Evolutionary conservation across 2,113 vertebrate species (phyloP), one percentile per base, ranked within the genome.

Genomic region (Meriones unguiculatus): DNA sequence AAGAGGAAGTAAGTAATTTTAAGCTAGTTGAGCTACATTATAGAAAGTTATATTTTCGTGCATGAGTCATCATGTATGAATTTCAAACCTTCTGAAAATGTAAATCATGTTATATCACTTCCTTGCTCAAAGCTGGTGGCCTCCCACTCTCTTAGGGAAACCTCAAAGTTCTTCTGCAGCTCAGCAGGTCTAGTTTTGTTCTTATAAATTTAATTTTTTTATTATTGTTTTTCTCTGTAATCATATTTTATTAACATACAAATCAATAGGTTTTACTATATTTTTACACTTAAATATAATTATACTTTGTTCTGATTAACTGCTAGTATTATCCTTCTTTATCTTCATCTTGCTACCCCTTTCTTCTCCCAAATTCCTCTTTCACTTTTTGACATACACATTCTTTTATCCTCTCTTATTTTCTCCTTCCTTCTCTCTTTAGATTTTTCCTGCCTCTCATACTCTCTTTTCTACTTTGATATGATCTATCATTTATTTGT

Each of bases 1-100:
- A 86, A 89, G 86, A 96, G 65, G 85, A 92, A 81, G 32, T 62
- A 67, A 89, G 50, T 65, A 73, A 67, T 70, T 95, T 85, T 9
- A 75, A 80, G 57, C 32, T 89, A 41, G 72, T 80, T 72, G 54
- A 80, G 52, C 20, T 75, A 64, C 62, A 35, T 69, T 65, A 67
- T 25, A 80, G 50, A 88, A 81, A 92, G 73, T 38, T 89, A 76
- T 80, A 78, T 70, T 94, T 92, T 85, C 89, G 46, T n/a, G 57
- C 25, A 38, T 90, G 38, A 84, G 38, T 81, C 67, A 78, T 91
- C 70, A 64, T 32, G 67, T 54, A 81, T 62, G 50, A 67, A 76
- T 87, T 87, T 97, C 50, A 94, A 70, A 82, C 18, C 41, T 92
- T 28, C 75, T 82, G 59, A 69, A 87, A 92, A 94, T 38, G 38